Conservation (phyloP, 1,140 invertebrate genomes). For the Oncopeltus fasciatus region DNA sequence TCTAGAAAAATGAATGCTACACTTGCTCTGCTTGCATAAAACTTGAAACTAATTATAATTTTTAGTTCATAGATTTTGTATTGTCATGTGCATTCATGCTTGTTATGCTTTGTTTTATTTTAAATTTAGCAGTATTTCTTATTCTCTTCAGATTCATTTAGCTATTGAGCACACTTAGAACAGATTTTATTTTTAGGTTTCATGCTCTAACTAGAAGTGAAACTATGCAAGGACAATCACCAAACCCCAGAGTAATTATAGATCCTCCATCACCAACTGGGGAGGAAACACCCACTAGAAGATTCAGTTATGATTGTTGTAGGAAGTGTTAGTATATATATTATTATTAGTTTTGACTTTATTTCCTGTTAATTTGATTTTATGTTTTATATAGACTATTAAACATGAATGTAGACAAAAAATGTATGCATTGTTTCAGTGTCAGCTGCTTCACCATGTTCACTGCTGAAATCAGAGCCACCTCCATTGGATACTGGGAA, state of each 20-base stretch:
- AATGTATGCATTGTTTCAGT: conserved; percentile 23
- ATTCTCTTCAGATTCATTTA: too few relatives aligned
- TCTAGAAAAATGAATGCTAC: not conserved
- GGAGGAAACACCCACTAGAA: conserved; percentile 25
- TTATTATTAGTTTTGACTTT: not conserved
- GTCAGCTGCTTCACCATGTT: conserved; percentile 28
- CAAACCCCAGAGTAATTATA: conserved; percentile 37
- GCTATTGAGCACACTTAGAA: conserved; percentile 5
- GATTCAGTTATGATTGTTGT: conserved; percentile 26
- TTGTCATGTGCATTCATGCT: not conserved
- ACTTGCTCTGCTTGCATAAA: not conserved
- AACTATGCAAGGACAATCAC: conserved; percentile 16
- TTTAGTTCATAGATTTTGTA: not conserved
- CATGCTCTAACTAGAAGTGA: conserved; percentile 21
- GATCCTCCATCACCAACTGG: conserved; percentile 49
- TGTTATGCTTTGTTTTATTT: not conserved
- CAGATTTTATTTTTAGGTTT: conserved; percentile 15
- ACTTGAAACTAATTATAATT: not conserved
- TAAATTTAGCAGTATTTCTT: too few relatives aligned
- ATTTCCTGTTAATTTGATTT: not conserved
- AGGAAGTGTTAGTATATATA: conserved; percentile 21
- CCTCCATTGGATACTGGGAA: conserved; percentile 19
- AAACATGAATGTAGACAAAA: not conserved
- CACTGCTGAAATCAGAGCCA: conserved; percentile 24
- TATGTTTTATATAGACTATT: not conserved